These are phyloP conservation scores for Caenorhabditis zanzibari DNA, from an alignment of 2,888 invertebrate genomes.

Conservation along the genomic window DNA sequence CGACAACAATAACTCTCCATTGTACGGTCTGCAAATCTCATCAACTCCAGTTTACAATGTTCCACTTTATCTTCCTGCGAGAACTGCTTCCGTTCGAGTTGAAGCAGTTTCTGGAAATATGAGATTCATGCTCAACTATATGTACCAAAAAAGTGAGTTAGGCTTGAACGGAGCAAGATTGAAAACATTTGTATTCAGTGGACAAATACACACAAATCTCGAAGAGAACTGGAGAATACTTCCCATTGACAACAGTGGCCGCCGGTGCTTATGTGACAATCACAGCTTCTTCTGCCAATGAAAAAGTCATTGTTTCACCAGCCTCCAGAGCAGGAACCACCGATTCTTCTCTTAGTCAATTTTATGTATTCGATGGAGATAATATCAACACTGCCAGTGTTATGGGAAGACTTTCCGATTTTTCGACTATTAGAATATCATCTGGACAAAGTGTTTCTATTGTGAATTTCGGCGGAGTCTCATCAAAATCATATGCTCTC, in stretches of 20 bases:
- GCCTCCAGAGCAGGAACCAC: background rate
- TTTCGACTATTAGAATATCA: background rate
- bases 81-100: conserved; percentile 5
- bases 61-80: conserved; percentile 5
- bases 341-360: background rate
- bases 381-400: conserved; percentile 22
- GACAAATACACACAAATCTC: background rate
- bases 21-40: background rate
- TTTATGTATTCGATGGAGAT: conserved; percentile 32
- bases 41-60: background rate
- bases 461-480: conserved; percentile 4
- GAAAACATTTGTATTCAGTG: background rate
- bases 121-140: conserved; percentile 24
- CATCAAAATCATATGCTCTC: background rate
- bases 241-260: background rate
- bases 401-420: conserved; percentile 20
- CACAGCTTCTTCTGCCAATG: conserved; percentile 13
- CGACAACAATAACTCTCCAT: background rate
- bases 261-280: conserved; percentile 9
- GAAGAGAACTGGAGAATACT: conserved; percentile 39
- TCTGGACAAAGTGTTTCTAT: conserved; percentile 5
- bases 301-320: background rate
- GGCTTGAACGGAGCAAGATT: background rate
- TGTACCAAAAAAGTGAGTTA: conserved; percentile 21
- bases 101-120: conserved; percentile 8